A percentile compares a stretch with the other conserved stretches of the same genome.
phyloP scores from a whole-genome alignment of 2,797 vertebrate species.

The Sternotherus odoratus region DNA sequence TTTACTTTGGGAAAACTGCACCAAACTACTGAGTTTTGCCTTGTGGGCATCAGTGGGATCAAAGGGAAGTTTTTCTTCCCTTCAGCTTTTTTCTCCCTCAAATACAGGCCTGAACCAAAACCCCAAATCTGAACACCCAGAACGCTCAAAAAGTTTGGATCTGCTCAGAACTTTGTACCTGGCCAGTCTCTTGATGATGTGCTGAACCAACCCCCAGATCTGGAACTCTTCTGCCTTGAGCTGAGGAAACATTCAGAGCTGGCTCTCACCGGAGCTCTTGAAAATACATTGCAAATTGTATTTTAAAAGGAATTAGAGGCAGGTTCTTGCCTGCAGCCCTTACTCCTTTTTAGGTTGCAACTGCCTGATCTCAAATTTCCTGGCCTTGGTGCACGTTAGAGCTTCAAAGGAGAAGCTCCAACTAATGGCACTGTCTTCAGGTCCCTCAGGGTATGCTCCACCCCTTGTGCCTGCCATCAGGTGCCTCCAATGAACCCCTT shows the following conservation, averaged over 20 bases:
- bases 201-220: background rate
- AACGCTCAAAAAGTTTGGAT: background rate
- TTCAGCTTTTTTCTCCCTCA: background rate
- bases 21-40: background rate
- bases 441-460: background rate
- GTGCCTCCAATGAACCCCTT: background rate
- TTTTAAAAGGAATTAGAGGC: background rate
- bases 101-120: background rate
- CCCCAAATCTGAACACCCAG: background rate
- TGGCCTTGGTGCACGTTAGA: background rate
- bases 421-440: background rate
- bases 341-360: background rate
- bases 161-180: background rate
- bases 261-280: background rate
- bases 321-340: background rate
- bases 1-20: background rate
- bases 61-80: background rate
- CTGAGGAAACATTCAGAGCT: background rate
- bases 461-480: background rate
- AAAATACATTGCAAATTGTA: background rate
- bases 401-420: background rate
- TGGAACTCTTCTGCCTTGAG: background rate
- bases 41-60: conserved; percentile 3
- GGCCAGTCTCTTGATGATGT: background rate
- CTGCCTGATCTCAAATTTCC: background rate